Conservation (phyloP, 2,113 vertebrate genomes). For the Gila orcuttii region DNA sequence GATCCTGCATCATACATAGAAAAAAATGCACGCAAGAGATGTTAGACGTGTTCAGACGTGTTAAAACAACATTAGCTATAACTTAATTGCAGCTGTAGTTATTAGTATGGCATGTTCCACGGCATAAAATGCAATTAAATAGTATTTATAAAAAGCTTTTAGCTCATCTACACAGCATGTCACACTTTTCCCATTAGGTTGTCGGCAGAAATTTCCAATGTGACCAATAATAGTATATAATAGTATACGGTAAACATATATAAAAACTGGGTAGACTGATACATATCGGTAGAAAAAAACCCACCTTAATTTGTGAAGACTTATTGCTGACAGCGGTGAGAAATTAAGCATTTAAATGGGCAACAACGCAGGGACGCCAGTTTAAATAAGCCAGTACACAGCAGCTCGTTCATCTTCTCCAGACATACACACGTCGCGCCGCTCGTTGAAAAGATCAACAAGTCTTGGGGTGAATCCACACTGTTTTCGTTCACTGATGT, state of each 20-base stretch:
- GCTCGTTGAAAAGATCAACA: constrained; percentile 81
- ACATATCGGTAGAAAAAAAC: not conserved
- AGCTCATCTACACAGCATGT: constrained; percentile 9
- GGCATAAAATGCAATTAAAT: not conserved
- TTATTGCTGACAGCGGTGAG: constrained; percentile 43
- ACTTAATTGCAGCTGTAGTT: not conserved
- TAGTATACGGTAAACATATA: not conserved
- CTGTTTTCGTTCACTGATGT: constrained; percentile 66
- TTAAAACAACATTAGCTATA: not conserved
- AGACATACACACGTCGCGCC: constrained; percentile 63
- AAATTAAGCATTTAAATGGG: constrained; percentile 56
- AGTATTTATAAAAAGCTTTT: not conserved
- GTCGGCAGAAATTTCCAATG: not conserved
- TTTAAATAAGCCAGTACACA: constrained; percentile 52
- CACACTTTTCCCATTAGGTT: constrained; percentile 28
- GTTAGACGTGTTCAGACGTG: constrained; percentile 1
- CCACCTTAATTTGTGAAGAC: constrained; percentile 55
- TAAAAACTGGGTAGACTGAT: not conserved
- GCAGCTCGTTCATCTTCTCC: constrained; percentile 64
- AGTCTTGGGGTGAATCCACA: constrained; percentile 74
- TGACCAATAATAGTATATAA: not conserved
- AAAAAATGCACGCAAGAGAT: not conserved
- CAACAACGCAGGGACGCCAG: constrained; percentile 65
- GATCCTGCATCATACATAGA: constrained; percentile 7
- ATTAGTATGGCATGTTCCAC: not conserved